Evolutionary conservation across 2,113 vertebrate genomes (phyloP), one percentile per base, ranked within the genome.

Genomic region (Labeo catla): DNA sequence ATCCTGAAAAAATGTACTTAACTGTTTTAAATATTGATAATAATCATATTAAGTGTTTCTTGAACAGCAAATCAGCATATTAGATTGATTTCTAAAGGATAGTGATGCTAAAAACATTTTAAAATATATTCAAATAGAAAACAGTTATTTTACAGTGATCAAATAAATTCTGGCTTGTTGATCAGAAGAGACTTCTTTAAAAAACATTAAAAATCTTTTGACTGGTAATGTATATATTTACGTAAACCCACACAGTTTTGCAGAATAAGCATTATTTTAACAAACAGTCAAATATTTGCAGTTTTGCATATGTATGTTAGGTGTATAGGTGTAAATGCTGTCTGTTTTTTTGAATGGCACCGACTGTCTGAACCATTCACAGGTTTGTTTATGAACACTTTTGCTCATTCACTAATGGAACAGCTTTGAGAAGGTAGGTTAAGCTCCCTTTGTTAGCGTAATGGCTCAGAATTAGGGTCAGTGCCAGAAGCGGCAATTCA

Each of bases 231-330:
- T 28, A 28, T 28, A 28, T 34, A 52, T 28, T 76, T 43, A 19
- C 34, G 9, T 79, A n/a, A 50, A 54, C 36, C 16, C 45, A 76
- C 10, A 50, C n/a, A 79, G 50, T 19, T 28, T 65, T 65, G 59
- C 59, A 49, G 21, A 65, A 65, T 2, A 65, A 28, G n/a, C 79
- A 81, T 21, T 49, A 52, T 65, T 52, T 54, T n/a, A 39, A 34
- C 16, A 72, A 70, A 70, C 8, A 70, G 36, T 28, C 13, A 68
- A 7, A 47, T 8, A 54, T 54, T n/a, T 52, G 34, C 36, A 45
- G 66, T 83, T 83, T 73, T 50, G 16, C 34, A 73, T 83, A 21
- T 83, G 34, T 70, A 39, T 83, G 78, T 13, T n/a, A 66, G 81
- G 50, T 10, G 15, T 39, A 39, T 34, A 52, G 4, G 63, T 70